Conservation (phyloP, 2,888 invertebrate genomes). For the Athalia circularis region DNA sequence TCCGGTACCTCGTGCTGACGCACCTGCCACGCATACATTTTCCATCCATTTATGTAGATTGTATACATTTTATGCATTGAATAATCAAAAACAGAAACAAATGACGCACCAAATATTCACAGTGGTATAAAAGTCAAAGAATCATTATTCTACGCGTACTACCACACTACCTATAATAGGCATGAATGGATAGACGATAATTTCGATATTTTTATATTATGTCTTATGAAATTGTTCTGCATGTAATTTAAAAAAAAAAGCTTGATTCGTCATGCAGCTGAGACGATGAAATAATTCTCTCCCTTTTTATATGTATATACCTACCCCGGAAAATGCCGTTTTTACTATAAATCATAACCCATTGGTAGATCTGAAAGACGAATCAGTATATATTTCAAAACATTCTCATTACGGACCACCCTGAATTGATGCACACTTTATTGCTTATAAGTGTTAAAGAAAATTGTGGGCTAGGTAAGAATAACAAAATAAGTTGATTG, state of each 20-base stretch:
- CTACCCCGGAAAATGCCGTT: not conserved
- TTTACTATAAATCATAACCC: not conserved
- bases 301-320: not conserved
- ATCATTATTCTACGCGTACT: too few relatives aligned
- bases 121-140: too few relatives aligned
- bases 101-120: not conserved
- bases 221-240: too few relatives aligned
- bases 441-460: too few relatives aligned
- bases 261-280: too few relatives aligned
- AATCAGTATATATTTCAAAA: not conserved
- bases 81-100: not conserved
- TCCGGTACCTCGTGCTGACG: slow-evolving; percentile 86
- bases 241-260: too few relatives aligned
- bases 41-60: slow-evolving; percentile 8
- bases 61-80: not conserved
- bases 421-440: not conserved
- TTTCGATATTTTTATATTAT: too few relatives aligned
- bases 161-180: too few relatives aligned
- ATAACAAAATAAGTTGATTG: too few relatives aligned
- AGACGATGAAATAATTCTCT: too few relatives aligned
- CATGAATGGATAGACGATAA: too few relatives aligned
- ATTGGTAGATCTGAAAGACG: not conserved
- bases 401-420: not conserved
- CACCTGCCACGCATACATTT: slow-evolving; percentile 58
- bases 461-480: too few relatives aligned